Percentiles rank a stretch among this genome's conserved stretches.
Conservation (phyloP, 2,888 invertebrate genomes). For the Brachypalpus laphriformis region DNA sequence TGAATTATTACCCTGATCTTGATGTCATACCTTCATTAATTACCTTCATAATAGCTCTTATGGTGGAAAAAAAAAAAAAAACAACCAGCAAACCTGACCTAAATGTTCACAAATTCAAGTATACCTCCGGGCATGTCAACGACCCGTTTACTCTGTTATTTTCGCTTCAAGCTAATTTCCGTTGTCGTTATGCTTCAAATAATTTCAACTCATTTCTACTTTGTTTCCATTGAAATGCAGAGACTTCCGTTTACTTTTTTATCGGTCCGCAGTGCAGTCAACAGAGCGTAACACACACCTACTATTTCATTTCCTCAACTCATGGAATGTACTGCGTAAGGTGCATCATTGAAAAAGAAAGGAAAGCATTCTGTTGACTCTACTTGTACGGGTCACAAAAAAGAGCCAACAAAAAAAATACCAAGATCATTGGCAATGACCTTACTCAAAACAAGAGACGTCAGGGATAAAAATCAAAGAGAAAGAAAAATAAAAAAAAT, state of each 20-base stretch:
- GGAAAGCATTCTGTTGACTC: background rate
- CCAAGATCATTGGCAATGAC: conserved; percentile 22
- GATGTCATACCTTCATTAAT: background rate
- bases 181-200: conserved; percentile 44
- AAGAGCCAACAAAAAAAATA: background rate
- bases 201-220: conserved; percentile 16
- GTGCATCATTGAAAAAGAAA: background rate
- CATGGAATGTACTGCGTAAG: background rate
- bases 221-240: conserved; percentile 3
- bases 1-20: background rate
- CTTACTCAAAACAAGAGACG: conserved; percentile 7
- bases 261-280: conserved; percentile 26
- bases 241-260: conserved; percentile 48
- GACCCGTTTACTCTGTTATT: conserved; percentile 16
- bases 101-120: conserved; percentile 8
- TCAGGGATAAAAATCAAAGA: conserved; percentile 30
- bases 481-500: background rate
- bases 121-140: conserved; percentile 26
- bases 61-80: background rate
- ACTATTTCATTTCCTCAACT: conserved; percentile 29
- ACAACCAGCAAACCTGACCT: conserved; percentile 14
- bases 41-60: background rate
- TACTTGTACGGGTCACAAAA: background rate
- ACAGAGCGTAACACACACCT: conserved; percentile 31
- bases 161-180: conserved; percentile 36